Percentiles rank a stretch among this genome's conserved stretches.
phyloP scores from a whole-genome alignment of 2,888 invertebrate genomes.

The Microctonus hyperodae region DNA sequence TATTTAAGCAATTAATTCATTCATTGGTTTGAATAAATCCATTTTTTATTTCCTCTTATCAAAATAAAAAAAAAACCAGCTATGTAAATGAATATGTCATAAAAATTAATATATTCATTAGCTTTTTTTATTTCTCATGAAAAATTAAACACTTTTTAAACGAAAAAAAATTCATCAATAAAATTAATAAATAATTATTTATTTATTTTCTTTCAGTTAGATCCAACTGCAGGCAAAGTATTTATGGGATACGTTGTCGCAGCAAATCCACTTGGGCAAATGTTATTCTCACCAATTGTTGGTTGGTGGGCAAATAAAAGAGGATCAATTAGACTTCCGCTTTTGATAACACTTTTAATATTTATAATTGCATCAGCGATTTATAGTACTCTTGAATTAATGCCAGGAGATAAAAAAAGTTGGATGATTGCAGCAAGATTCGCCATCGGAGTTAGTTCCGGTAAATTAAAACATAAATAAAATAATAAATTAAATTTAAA shows the following conservation, averaged over 20 bases:
- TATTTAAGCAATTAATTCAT: no score
- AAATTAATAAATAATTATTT: no score
- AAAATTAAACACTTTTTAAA: no score
- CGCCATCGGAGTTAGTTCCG: slow-evolving; percentile 83
- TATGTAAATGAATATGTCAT: no score
- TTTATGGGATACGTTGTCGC: slow-evolving; percentile 85
- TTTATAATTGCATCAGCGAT: slow-evolving; percentile 77
- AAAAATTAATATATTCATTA: no score
- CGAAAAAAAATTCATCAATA: not conserved
- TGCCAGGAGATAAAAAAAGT: slow-evolving; percentile 71
- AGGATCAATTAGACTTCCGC: slow-evolving; percentile 75
- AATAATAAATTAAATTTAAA: not conserved
- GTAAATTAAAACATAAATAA: slow-evolving; percentile 61
- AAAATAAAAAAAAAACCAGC: no score
- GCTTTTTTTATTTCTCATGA: no score
- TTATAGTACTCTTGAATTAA: slow-evolving; percentile 79
- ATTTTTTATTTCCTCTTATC: no score
- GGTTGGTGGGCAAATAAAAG: slow-evolving; percentile 86
- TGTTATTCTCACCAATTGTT: slow-evolving; percentile 83
- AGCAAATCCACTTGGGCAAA: slow-evolving; percentile 86
- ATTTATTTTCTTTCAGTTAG: slow-evolving; percentile 69
- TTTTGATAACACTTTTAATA: slow-evolving; percentile 73
- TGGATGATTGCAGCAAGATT: slow-evolving; percentile 82
- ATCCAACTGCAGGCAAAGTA: slow-evolving; percentile 80
- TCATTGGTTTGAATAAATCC: no score